Base-by-base conservation (phyloP, 2,797 vertebrate species). In the Xyrichtys novacula region DNA sequence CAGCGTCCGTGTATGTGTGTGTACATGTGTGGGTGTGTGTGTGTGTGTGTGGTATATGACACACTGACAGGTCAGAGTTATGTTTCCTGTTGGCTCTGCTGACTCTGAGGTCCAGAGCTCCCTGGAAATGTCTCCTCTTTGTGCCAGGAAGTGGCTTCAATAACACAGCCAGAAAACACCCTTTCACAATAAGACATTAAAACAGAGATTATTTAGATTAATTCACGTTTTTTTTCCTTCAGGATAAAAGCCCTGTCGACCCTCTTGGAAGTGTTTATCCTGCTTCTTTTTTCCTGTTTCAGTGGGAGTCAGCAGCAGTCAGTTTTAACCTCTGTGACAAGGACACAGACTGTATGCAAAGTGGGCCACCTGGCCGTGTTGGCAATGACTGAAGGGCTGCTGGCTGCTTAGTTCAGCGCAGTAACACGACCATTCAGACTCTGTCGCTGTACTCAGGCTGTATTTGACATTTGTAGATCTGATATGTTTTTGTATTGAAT, bases 361-460 rank as follows among this genome's bases (percentile, higher is more conserved):
- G 71, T 58, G 60, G 80, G 63, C 86, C 92, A 91, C 87, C 85
- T 91, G 91, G 84, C 32, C 67, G 2, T n/a, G 67, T 19, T 69
- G 76, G 71, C 74, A 80, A 65, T 0, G 48, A 25, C 10, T 20
- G 42, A 40, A 23, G 16, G 39, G 28, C 49, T 39, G 17, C 5
- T 8, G 7, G 26, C 39, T n/a, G 11, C 34, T 52, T 20, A 34
- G 36, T 26, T 48, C 1, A 32, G 43, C 23, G 16, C 56, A 23
- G 25, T 12, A 6, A 23, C 7, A 6, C 49, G 11, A 7, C 34
- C 19, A 29, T 44, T 23, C 44, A 38, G 38, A 5, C 3, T 43
- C 0, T 32, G 3, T 54, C 12, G 14, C 10, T 29, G 7, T 4
- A 6, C 8, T 28, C 22, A 1, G 44, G 31, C 58, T 52, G 0